A percentile compares a stretch with the other conserved stretches of the same genome.
These are phyloP conservation scores for Himantopus leucocephalus DNA, from an alignment of 2,113 vertebrate species.

Conservation along the genomic window DNA sequence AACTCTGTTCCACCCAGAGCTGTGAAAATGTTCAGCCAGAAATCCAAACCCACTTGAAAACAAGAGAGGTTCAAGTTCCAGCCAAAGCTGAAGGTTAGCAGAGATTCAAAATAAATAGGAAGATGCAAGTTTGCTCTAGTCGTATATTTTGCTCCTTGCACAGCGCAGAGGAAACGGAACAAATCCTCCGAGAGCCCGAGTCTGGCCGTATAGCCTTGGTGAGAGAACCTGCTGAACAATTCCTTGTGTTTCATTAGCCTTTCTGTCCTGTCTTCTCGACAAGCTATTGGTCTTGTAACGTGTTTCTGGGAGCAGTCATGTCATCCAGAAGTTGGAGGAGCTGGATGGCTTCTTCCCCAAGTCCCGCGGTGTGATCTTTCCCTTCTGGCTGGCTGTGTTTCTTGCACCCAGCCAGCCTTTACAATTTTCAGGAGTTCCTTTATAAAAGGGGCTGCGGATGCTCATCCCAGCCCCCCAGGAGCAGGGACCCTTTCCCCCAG, in stretches of 20 bases:
- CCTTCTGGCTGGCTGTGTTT: accelerated
- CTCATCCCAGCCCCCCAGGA: background rate
- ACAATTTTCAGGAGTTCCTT: background rate
- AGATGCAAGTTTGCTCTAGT: background rate
- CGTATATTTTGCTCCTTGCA: background rate
- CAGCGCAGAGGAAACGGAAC: background rate
- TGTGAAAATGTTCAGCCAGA: slow-evolving; percentile 61
- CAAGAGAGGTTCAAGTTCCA: slow-evolving; percentile 7
- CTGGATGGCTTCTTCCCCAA: background rate
- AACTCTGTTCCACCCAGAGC: slow-evolving; percentile 42
- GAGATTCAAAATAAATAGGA: slow-evolving; percentile 10
- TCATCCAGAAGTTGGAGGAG: background rate
- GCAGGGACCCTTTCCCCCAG: background rate
- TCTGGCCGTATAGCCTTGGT: background rate
- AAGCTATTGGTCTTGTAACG: background rate
- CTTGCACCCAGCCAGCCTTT: background rate
- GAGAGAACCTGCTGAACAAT: background rate
- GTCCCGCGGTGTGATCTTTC: background rate
- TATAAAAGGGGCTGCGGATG: too few relatives aligned
- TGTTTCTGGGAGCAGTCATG: background rate
- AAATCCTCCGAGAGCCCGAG: background rate
- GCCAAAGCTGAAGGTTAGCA: background rate
- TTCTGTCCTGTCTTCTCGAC: background rate
- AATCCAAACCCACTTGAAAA: slow-evolving; percentile 32
- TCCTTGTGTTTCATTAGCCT: background rate